phyloP scores from a whole-genome alignment of 2,797 vertebrate species.

The Platalea minor region DNA sequence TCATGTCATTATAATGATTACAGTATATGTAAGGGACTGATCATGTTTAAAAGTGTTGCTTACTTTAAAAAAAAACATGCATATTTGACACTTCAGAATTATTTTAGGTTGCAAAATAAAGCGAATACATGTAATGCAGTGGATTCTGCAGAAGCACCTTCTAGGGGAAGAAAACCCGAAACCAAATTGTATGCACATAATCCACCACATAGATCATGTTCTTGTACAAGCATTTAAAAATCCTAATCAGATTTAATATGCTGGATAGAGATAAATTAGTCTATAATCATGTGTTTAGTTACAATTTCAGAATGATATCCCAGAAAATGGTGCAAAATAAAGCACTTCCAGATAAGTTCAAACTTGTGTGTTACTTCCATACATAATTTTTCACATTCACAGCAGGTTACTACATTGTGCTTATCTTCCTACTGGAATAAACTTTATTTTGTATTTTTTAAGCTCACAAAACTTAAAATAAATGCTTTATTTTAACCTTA shows the following conservation, averaged over 20 bases:
- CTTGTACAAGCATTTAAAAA: neutral
- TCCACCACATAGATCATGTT: neutral
- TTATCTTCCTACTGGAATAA: neutral
- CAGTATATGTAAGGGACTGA: constrained; percentile 52
- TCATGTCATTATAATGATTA: constrained; percentile 44
- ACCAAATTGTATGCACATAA: neutral
- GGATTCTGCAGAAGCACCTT: neutral
- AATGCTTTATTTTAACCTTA: neutral
- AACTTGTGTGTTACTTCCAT: fast-evolving
- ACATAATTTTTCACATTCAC: neutral
- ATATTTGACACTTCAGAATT: constrained; percentile 39
- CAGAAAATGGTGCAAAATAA: neutral
- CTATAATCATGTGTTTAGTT: neutral
- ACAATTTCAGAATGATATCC: fast-evolving
- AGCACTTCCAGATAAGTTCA: neutral
- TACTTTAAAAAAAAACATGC: constrained; percentile 44
- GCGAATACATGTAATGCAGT: neutral
- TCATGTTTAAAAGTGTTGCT: constrained; percentile 64
- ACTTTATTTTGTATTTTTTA: neutral
- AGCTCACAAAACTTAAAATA: neutral
- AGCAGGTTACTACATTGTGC: neutral
- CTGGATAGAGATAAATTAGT: neutral
- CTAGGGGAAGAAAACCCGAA: neutral
- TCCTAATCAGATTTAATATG: neutral
- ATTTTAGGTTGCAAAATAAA: neutral